Evolutionary conservation across 2,888 invertebrate species (phyloP).

Genomic region (Ormyrus labotus): DNA sequence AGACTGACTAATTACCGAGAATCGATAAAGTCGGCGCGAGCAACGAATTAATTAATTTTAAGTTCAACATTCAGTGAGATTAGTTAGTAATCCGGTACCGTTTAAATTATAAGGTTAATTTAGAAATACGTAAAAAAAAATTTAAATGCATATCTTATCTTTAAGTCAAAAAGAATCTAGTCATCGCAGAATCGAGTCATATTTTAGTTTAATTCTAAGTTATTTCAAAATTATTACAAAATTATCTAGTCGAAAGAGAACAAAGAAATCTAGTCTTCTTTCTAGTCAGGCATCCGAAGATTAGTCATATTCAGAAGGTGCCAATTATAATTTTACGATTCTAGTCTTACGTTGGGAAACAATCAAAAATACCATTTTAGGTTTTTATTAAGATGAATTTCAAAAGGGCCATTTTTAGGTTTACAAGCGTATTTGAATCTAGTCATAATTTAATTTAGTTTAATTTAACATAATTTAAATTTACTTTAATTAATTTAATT

Average conservation of each 20-base stretch:
- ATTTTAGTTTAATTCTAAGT: conserved; percentile 19
- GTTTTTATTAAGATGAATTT: conserved; percentile 19
- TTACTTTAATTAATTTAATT: not conserved
- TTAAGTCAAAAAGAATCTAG: conserved; percentile 30
- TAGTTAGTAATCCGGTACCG: conserved; percentile 52
- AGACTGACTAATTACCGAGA: conserved; percentile 44
- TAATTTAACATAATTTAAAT: conserved; percentile 23
- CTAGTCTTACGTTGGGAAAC: conserved; percentile 33
- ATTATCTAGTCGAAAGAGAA: conserved; percentile 51
- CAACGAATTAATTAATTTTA: conserved; percentile 50
- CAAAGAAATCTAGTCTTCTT: conserved; percentile 55
- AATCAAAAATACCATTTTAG: conserved; percentile 43
- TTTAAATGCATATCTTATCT: conserved; percentile 41
- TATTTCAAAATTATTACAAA: conserved; percentile 47
- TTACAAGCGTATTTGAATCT: not conserved
- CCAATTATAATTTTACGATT: conserved; percentile 45
- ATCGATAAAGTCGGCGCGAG: conserved; percentile 29
- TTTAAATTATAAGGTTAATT: conserved; percentile 13
- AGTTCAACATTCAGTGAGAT: conserved; percentile 59
- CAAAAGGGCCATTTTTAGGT: conserved; percentile 19
- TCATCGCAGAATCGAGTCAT: conserved; percentile 35
- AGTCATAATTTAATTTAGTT: conserved; percentile 26
- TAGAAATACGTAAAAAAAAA: not conserved
- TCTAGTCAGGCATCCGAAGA: conserved; percentile 44
- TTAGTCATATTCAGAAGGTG: conserved; percentile 23